A percentile compares a stretch with the other conserved stretches of the same genome.
Conservation (phyloP, 2,113 vertebrate species). For the Trogon surrucura region DNA sequence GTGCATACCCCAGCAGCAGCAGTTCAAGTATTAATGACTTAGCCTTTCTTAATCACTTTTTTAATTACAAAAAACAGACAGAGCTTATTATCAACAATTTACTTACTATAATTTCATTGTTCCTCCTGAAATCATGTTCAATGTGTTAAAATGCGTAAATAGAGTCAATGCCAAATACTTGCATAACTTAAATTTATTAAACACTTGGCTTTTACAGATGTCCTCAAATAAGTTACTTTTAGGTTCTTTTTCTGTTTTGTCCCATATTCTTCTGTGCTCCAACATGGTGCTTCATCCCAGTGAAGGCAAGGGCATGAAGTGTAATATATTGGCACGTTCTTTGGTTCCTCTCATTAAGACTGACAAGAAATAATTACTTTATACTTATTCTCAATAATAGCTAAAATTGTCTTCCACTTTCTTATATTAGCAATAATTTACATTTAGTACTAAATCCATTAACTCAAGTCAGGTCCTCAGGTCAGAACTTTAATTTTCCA, state of each 20-base stretch:
- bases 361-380: constrained; percentile 50
- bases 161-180: background rate
- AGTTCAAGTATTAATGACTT: constrained; percentile 25
- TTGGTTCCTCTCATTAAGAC: constrained; percentile 21
- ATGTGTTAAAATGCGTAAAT: background rate
- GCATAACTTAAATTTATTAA: background rate
- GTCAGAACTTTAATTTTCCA: constrained; percentile 17
- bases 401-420: constrained; percentile 5
- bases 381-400: constrained; percentile 41
- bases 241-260: background rate
- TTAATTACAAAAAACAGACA: constrained; percentile 53
- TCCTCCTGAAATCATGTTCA: constrained; percentile 18
- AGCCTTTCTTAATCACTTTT: constrained; percentile 44
- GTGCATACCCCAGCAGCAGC: background rate
- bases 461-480: background rate
- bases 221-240: background rate
- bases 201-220: background rate
- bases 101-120: constrained; percentile 47
- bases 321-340: background rate
- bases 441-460: constrained; percentile 17
- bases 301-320: background rate
- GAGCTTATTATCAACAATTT: constrained; percentile 45
- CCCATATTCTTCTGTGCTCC: background rate
- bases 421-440: constrained; percentile 36
- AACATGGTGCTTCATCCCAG: background rate